A percentile compares a stretch with the other conserved stretches of the same genome.
Conservation (phyloP, 1,140 invertebrate species). For the Drosophila azteca region DNA sequence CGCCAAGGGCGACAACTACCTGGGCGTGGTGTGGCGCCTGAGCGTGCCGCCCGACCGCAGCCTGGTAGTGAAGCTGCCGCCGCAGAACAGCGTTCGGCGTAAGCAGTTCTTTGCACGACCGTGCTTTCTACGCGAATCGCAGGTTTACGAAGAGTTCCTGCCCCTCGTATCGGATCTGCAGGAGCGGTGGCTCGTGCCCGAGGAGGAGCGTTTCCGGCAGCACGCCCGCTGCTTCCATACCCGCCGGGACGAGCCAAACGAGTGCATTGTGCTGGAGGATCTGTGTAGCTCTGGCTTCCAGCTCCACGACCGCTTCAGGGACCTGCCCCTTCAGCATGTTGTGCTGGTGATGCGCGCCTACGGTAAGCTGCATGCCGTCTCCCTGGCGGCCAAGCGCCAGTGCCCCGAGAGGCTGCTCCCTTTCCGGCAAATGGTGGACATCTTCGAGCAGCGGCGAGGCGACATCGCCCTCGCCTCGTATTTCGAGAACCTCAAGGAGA, state of each 20-base stretch:
- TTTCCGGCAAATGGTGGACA: conserved; percentile 72
- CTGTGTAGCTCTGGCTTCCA: conserved; percentile 83
- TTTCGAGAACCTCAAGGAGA: conserved; percentile 62
- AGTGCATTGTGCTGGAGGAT: conserved; percentile 86
- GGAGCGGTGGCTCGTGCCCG: conserved; percentile 50
- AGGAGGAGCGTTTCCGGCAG: conserved; percentile 63
- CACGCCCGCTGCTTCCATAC: conserved; percentile 83
- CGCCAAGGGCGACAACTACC: conserved; percentile 82
- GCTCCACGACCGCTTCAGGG: conserved; percentile 83
- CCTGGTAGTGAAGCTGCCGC: conserved; percentile 74
- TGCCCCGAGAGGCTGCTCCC: conserved; percentile 50
- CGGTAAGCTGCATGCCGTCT: conserved; percentile 85
- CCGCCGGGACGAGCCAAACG: conserved; percentile 74
- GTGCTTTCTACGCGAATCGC: conserved; percentile 75
- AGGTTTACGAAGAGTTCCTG: conserved; percentile 78
- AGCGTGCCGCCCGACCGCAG: conserved; percentile 15
- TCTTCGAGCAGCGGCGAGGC: conserved; percentile 59
- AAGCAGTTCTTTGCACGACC: conserved; percentile 71
- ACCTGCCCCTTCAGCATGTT: conserved; percentile 84
- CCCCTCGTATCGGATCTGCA: conserved; percentile 80
- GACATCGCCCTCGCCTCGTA: conserved; percentile 55
- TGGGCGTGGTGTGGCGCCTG: conserved; percentile 78
- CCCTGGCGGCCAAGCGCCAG: conserved; percentile 84
- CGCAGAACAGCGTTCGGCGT: conserved; percentile 59
- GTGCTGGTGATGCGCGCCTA: conserved; percentile 84